Conservation (phyloP, 2,797 vertebrate genomes). For the Salmo trutta region DNA sequence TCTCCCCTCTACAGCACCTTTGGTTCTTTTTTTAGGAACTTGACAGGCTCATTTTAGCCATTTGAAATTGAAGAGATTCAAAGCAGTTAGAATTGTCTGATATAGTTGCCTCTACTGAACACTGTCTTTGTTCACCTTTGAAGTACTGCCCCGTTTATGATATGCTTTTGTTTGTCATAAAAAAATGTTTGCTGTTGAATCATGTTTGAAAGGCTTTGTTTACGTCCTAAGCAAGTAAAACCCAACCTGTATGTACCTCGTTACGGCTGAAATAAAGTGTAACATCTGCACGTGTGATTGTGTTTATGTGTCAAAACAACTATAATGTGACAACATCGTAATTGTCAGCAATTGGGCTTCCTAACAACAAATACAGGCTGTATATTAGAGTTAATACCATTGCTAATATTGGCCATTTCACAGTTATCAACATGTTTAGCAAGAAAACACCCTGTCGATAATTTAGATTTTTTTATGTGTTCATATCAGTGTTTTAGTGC, state of each 20-base stretch:
- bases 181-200: conserved; percentile 53
- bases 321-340: conserved; percentile 72
- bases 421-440: conserved; percentile 56
- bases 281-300: conserved; percentile 69
- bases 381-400: conserved; percentile 65
- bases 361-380: conserved; percentile 67
- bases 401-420: conserved; percentile 51
- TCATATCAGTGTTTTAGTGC: conserved; percentile 64
- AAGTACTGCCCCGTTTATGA: conserved; percentile 31
- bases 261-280: conserved; percentile 63
- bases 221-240: conserved; percentile 64
- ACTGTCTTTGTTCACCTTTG: conserved; percentile 1
- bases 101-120: background rate
- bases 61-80: background rate
- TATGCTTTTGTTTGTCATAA: conserved; percentile 23
- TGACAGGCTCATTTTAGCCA: background rate
- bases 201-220: conserved; percentile 59
- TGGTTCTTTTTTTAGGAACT: no score
- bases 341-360: conserved; percentile 75
- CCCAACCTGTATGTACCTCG: conserved; percentile 64
- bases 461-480: conserved; percentile 69
- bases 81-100: background rate
- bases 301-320: conserved; percentile 69
- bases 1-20: no score
- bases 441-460: conserved; percentile 56